Evolutionary conservation across 2,888 invertebrate genomes (phyloP), one percentile per base, ranked within the genome.

Genomic region (Drosophila meridionalis): DNA sequence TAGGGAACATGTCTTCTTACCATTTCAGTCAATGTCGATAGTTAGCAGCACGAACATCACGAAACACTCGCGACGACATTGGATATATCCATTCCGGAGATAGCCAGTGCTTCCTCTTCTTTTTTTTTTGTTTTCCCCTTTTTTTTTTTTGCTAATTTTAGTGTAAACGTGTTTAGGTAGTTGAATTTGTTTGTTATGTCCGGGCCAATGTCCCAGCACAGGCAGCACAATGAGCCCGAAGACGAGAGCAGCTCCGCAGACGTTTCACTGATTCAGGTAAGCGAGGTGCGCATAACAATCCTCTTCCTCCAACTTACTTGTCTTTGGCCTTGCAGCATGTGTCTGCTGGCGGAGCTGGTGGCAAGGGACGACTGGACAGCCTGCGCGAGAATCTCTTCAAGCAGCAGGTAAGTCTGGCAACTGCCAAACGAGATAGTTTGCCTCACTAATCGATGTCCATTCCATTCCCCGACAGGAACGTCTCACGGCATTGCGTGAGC

Each of bases 1-100:
- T 42, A 32, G 42, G 42, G 1, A 30, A 32, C 12, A 63, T 68
- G 65, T 77, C 34, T 48, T 52, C 60, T 28, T 47, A 32, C 30
- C 59, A 50, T 86, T 85, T 68, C 88, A 83, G 80, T 86, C 86
- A 82, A 85, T 85, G 85, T 83, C 88, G 85, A 85, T 84, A 84
- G 83, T 60, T 76, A 84, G 73, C 76, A 76, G 34, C 58, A 73
- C 72, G 68, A 83, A 65, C 28, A 30, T 56, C 57, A 69, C 76
- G 62, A 78, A 68, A 77, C 55, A 76, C 59, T 48, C 73, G 58
- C 66, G 72, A 78, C 78, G 79, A 82, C 81, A 77, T 77, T 83
- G 88, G 84, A 81, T 71, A 71, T 58, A 82, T 82, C 78, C 78
- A 53, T 38, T 38, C 64, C 69, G 69, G 67, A 84, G 83, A 82